phyloP scores from a whole-genome alignment of 2,113 vertebrate genomes.

The Triplophysa rosa region DNA sequence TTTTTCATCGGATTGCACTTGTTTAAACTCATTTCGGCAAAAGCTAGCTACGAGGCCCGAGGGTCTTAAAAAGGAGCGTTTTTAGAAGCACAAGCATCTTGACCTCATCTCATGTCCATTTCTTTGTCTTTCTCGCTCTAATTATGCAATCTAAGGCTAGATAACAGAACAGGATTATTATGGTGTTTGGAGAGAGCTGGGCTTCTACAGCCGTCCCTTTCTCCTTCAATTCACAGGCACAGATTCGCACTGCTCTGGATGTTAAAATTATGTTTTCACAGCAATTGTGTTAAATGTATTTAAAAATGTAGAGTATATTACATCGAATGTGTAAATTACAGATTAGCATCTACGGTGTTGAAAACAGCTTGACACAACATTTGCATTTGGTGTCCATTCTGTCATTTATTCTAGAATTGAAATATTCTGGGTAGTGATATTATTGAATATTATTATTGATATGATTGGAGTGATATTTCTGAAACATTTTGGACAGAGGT shows the following conservation, averaged over 20 bases:
- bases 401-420: too few species aligned
- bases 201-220: not conserved
- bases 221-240: not conserved
- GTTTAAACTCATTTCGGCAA: not conserved
- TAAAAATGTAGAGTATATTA: not conserved
- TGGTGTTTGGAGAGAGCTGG: not conserved
- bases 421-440: not conserved
- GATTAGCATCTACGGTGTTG: not conserved
- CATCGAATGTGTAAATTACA: not conserved
- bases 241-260: not conserved
- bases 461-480: not conserved
- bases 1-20: conserved; percentile 25
- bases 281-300: conserved; percentile 9
- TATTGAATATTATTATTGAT: not conserved
- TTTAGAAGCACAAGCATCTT: conserved; percentile 14
- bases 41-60: conserved; percentile 5
- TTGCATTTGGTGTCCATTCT: not conserved
- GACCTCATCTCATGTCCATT: not conserved
- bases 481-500: too few species aligned
- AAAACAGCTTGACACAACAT: not conserved
- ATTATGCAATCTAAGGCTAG: conserved; percentile 31
- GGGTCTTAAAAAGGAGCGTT: conserved; percentile 26
- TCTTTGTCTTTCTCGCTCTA: conserved; percentile 16
- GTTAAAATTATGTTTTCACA: conserved; percentile 28
- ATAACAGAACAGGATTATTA: conserved; percentile 11